Conservation (phyloP, 92 coral and sea anemone genomes). For the Porites evermanni region DNA sequence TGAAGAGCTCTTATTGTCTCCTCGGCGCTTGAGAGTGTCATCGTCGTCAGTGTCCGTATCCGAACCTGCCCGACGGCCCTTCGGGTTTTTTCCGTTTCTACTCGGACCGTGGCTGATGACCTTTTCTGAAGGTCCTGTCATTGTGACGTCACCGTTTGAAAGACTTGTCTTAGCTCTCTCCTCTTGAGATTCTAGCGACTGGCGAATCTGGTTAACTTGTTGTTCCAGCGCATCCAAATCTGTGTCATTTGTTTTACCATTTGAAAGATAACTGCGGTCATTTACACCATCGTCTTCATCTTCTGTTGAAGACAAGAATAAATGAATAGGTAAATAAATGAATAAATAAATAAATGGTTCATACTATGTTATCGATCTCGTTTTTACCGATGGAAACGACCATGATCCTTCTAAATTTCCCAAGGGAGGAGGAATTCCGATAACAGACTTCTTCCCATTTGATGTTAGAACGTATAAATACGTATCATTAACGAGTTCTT, state of each 20-base stretch:
- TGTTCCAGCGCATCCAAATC: conserved; percentile 82
- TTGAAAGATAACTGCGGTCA: conserved; percentile 11
- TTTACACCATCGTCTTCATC: conserved; percentile 69
- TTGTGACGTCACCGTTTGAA: conserved; percentile 73
- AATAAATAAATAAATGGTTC: too few species aligned
- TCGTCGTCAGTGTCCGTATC: conserved; percentile 81
- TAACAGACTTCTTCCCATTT: too few species aligned
- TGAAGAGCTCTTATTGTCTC: conserved; percentile 76
- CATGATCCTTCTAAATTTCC: too few species aligned
- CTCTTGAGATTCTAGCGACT: conserved; percentile 73
- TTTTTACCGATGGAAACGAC: too few species aligned
- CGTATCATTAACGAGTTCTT: too few species aligned
- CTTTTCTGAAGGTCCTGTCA: conserved; percentile 41
- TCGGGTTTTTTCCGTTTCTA: conserved; percentile 42
- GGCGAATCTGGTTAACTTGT: conserved; percentile 87
- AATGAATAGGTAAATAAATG: background rate
- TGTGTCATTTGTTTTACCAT: conserved; percentile 52
- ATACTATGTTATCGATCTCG: too few species aligned
- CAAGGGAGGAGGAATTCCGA: too few species aligned
- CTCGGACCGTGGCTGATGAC: conserved; percentile 58
- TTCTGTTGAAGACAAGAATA: conserved; percentile 30
- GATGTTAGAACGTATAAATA: too few species aligned
- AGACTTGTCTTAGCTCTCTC: conserved; percentile 45
- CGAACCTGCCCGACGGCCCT: conserved; percentile 64
- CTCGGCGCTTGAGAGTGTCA: conserved; percentile 70